These are phyloP conservation scores for Papilio demoleus DNA, from an alignment of 2,888 invertebrate species.

Conservation along the genomic window DNA sequence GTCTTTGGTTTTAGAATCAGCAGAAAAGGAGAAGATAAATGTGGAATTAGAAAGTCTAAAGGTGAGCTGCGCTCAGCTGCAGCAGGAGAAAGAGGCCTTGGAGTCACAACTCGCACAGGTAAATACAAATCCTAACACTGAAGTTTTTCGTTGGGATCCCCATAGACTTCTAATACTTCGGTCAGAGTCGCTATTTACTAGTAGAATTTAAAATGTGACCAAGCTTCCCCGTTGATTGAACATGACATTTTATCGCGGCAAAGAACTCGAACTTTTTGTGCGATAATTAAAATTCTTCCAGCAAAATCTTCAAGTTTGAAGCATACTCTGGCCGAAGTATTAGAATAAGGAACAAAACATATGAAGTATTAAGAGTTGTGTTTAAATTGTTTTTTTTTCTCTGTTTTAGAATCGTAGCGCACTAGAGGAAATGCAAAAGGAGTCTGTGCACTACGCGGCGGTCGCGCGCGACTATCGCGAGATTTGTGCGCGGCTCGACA, in stretches of 20 bases:
- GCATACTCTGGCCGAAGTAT: too few relatives aligned
- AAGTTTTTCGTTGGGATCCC: too few relatives aligned
- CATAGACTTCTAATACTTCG: too few relatives aligned
- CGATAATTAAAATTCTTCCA: too few relatives aligned
- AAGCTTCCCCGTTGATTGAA: too few relatives aligned
- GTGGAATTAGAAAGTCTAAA: conserved; percentile 84
- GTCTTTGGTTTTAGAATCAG: conserved; percentile 69
- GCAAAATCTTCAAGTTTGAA: too few relatives aligned
- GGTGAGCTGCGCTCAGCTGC: conserved; percentile 69
- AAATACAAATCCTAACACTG: not conserved
- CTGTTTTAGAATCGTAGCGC: conserved; percentile 87
- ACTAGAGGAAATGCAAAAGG: conserved; percentile 88
- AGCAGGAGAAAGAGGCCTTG: conserved; percentile 71
- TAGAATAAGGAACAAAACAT: too few relatives aligned
- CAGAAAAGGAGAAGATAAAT: conserved; percentile 85
- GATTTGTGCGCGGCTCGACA: conserved; percentile 94
- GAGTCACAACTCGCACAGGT: conserved; percentile 72
- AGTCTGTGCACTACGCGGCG: conserved; percentile 88
- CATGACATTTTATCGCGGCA: too few relatives aligned
- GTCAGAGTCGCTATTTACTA: too few relatives aligned
- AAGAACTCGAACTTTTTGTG: too few relatives aligned
- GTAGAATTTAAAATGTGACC: too few relatives aligned
- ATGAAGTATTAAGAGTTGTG: too few relatives aligned
- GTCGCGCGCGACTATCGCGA: conserved; percentile 97
- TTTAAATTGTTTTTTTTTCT: conserved; percentile 36